Base-by-base conservation (phyloP, 1,140 invertebrate genomes). In the Atopsyche davidsoni region DNA sequence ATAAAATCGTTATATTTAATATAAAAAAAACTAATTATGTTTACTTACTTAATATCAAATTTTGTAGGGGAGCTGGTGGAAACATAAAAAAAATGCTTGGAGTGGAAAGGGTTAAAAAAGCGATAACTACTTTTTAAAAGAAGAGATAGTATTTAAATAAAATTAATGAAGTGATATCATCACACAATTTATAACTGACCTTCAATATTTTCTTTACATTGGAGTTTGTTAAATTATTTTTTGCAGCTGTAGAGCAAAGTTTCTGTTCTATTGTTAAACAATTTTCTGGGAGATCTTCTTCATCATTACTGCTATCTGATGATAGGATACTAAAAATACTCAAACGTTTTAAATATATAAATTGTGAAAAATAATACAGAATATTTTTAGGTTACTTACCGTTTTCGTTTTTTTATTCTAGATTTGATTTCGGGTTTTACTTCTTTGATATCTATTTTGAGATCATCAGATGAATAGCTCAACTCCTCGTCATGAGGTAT, bases 191-290 rank as follows among this genome's bases (percentile, higher is more conserved):
- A 46, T 14, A 45, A 40, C 42, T 31, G 48, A 71, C 71, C 62
- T 74, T 74, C 42, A 74, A 56, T 51, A 74, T 71, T 53, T 69
- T 71, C 46, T 70, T 72, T 1, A 72, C 66, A 59, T 68, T 67
- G 24, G 58, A 59, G 55, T 67, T 64, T 61, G 71, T 68, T 47
- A 74, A 59, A 57, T 72, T 72, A 58, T 72, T 74, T 51, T 68
- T 72, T 4, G 65, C 51, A 34, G 70, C 71, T 16, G 63, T 64
- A 16, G 63, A 63, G 28, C 67, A 63, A 0, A 74, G 38, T 41
- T 63, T 70, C 32, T 65, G 68, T 36, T 73, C 71, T 6, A 68
- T 57, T 38, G 68, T 64, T 22, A 67, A 41, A 34, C 59, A 61
- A 48, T 72, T 69, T 21, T 70, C 68, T 13, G 68, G 63, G 10